Conservation (phyloP, 2,888 invertebrate genomes). For the Cyclophora albipunctata region DNA sequence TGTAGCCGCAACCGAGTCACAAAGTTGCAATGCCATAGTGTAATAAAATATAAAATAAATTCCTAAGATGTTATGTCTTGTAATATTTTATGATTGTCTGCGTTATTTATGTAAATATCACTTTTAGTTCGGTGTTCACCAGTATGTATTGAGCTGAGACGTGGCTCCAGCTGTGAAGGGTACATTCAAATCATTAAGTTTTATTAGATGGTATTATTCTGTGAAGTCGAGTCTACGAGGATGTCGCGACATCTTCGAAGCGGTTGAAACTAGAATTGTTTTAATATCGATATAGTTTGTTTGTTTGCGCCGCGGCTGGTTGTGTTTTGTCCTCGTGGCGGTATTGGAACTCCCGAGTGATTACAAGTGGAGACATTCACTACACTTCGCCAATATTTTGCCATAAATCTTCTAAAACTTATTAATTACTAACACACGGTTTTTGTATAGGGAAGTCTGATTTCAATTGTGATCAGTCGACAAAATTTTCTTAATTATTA, state of each 20-base stretch:
- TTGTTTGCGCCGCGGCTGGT: conserved; percentile 24
- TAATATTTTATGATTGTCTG: conserved; percentile 53
- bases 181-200: not conserved
- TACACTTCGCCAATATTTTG: conserved; percentile 70
- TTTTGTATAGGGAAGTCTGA: conserved; percentile 38
- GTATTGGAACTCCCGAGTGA: conserved; percentile 41
- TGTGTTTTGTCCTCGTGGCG: conserved; percentile 38
- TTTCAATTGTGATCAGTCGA: conserved; percentile 39
- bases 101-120: conserved; percentile 64
- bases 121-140: conserved; percentile 29
- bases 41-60: conserved; percentile 45
- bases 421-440: conserved; percentile 47
- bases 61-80: conserved; percentile 52
- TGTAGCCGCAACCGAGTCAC: conserved; percentile 58
- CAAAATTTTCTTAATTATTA: conserved; percentile 49
- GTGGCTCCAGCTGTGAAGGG: conserved; percentile 1
- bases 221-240: too few species aligned
- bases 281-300: too few species aligned
- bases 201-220: conserved; percentile 10
- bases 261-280: too few species aligned
- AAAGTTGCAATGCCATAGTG: conserved; percentile 67
- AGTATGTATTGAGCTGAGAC: conserved; percentile 19
- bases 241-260: too few species aligned
- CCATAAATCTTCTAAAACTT: conserved; percentile 54
- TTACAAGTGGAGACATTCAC: conserved; percentile 33